phyloP scores from a whole-genome alignment of 2,888 invertebrate species.

The Macrosiphum euphorbiae region DNA sequence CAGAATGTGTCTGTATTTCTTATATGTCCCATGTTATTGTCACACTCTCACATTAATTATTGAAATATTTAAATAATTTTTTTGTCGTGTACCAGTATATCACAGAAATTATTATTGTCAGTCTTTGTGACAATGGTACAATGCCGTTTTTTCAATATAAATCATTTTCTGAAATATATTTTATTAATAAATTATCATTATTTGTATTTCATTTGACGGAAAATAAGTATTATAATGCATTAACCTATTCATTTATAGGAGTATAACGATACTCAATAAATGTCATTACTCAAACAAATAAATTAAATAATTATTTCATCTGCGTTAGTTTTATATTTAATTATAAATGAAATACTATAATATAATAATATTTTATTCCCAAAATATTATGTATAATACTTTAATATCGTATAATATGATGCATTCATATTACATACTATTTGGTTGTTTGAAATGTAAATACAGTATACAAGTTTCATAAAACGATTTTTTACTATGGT shows the following conservation, averaged over 20 bases:
- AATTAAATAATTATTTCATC: background rate
- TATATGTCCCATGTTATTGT: slow-evolving; percentile 22
- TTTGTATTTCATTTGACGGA: background rate
- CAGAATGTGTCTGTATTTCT: background rate
- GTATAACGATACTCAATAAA: background rate
- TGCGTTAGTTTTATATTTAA: background rate
- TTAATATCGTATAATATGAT: background rate
- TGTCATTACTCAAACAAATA: background rate
- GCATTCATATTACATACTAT: background rate
- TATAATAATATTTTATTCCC: background rate
- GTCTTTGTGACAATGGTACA: background rate
- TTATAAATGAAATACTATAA: background rate
- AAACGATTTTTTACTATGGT: background rate
- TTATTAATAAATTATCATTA: background rate
- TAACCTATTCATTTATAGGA: background rate
- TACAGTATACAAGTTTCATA: background rate
- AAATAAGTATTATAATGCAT: background rate
- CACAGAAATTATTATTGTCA: background rate
- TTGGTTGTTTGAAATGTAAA: background rate
- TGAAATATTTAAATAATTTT: slow-evolving; percentile 23
- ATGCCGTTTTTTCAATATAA: background rate
- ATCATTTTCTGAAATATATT: background rate
- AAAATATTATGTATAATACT: background rate
- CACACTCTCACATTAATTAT: slow-evolving; percentile 10
- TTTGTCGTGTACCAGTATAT: background rate